Conservation (phyloP, 1,140 invertebrate genomes). For the Drosophila tropicalis region DNA sequence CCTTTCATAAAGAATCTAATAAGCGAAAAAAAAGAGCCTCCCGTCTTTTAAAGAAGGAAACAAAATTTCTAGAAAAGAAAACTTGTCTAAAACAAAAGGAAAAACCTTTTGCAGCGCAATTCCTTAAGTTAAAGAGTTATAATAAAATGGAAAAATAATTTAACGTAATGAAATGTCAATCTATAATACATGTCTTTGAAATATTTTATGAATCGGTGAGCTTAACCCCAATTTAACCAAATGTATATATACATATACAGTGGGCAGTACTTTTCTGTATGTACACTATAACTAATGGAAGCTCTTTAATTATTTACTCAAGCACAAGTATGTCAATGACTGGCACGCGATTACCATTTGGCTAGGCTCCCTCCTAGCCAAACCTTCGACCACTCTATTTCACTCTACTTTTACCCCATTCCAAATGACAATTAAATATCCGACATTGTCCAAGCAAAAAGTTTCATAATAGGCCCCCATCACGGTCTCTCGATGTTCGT, state of each 20-base stretch:
- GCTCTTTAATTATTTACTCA: slow-evolving; percentile 16
- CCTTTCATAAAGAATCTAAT: too few species aligned
- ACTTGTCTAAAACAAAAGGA: too few species aligned
- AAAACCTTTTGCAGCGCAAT: too few species aligned
- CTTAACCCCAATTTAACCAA: slow-evolving; percentile 4
- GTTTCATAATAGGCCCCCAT: slow-evolving; percentile 57
- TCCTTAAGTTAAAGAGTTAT: not conserved
- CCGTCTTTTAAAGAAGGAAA: too few species aligned
- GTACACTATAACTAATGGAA: slow-evolving; percentile 15
- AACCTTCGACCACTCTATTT: not conserved
- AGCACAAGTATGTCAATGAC: slow-evolving; percentile 61
- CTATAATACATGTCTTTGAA: not conserved
- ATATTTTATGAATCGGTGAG: not conserved
- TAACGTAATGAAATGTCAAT: not conserved
- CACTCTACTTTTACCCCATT: not conserved
- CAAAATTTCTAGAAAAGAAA: too few species aligned
- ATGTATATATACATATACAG: not conserved
- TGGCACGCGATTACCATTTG: slow-evolving; percentile 55
- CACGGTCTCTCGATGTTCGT: slow-evolving; percentile 3
- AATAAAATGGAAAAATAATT: not conserved
- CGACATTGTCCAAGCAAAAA: slow-evolving; percentile 51
- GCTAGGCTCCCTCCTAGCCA: not conserved
- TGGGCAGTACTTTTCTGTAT: not conserved
- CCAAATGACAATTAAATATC: slow-evolving; percentile 64
- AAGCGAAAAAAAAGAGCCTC: too few species aligned